These are phyloP conservation scores for Heliconius eleuchia DNA, from an alignment of 1,140 invertebrate species.

Conservation along the genomic window DNA sequence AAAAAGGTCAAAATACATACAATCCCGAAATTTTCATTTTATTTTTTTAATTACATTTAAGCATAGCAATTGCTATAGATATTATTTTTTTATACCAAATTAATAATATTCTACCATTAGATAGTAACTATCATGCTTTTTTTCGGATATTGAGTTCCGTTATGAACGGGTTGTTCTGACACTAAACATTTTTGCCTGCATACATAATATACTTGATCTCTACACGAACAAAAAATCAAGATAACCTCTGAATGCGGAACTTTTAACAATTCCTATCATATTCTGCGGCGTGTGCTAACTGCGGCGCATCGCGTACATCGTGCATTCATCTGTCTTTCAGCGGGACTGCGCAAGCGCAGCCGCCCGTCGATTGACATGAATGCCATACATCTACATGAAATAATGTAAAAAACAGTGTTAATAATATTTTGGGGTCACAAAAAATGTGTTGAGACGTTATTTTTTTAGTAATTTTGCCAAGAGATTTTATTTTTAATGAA, in stretches of 20 bases:
- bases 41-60: too few relatives aligned
- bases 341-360: conserved; percentile 27
- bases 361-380: conserved; percentile 36
- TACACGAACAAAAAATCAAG: neutral
- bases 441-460: neutral
- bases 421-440: neutral
- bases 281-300: conserved; percentile 19
- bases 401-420: neutral
- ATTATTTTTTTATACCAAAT: too few relatives aligned
- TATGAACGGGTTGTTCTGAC: too few relatives aligned
- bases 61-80: too few relatives aligned
- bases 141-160: too few relatives aligned
- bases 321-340: conserved; percentile 41
- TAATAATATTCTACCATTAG: too few relatives aligned
- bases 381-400: conserved; percentile 20
- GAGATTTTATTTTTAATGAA: neutral
- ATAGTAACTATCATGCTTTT: too few relatives aligned
- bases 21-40: too few relatives aligned
- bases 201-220: neutral
- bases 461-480: neutral
- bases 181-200: neutral
- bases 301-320: conserved; percentile 18
- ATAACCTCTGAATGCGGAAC: conserved; percentile 23
- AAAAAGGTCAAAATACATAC: too few relatives aligned
- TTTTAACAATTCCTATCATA: conserved; percentile 30